Evolutionary conservation across 2,888 invertebrate genomes (phyloP), one percentile per base, ranked within the genome.

Genomic region (Bedellia somnulentella): DNA sequence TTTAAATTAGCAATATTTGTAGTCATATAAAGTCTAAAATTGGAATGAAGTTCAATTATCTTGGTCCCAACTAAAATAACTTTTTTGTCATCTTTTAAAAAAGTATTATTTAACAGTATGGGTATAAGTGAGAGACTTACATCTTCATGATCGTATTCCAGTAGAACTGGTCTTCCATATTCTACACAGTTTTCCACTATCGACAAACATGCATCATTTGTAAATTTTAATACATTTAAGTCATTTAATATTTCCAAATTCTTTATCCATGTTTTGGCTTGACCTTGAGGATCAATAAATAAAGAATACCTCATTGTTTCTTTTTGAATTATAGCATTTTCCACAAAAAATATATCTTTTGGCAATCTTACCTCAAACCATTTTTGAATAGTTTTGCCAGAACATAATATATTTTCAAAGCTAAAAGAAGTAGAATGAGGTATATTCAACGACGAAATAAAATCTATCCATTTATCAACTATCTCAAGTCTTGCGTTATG

Each of bases 201-300:
- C 46, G 83, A 80, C 83, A 89, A 86, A 49, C 88, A 90, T 61
- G 85, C 83, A 0, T 80, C 63, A 53, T 89, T 87, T 0, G 85
- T 81, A 47, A 89, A 82, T 52, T 87, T 89, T 15, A 89, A 75
- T 3, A 88, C 75, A 43, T 82, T 80, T 29, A 91, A 57, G 35
- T 82, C 82, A 51, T 83, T 85, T 1, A 75, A 61, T 49, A 86
- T 87, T 61, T 91, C 90, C 83, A 89, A 85, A 39, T 82, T 86
- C 63, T 88, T 88, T 13, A 91, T 83, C 91, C 91, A 92, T 52
- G 85, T 86, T 57, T 87, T 89, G 1, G 91, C 91, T 61, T 91
- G 91, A 23, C 85, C 83, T 64, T 91, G 89, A 2, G 91, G 91
- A 66, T 92, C 91, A 32, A 92, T 83, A 47, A 91, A 80, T 37